Evolutionary conservation across 1,140 invertebrate genomes (phyloP).

Genomic region (Drosophila dunni): DNA sequence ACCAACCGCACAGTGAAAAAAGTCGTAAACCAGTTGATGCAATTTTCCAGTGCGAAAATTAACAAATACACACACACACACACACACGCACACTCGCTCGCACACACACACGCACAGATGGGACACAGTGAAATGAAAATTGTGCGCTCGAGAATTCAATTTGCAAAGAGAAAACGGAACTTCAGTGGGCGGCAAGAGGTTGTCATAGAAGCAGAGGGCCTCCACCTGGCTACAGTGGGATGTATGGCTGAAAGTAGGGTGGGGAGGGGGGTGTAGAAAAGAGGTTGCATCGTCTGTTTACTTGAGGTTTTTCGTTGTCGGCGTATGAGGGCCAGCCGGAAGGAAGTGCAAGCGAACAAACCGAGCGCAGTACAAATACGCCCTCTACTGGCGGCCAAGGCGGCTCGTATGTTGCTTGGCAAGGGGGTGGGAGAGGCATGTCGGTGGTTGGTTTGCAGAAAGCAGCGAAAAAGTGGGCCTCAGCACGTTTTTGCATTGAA

Average conservation of each 20-base stretch:
- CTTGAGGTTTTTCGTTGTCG: slow-evolving; percentile 66
- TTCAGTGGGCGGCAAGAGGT: background rate
- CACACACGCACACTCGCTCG: slow-evolving; percentile 29
- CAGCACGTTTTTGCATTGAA: slow-evolving; percentile 46
- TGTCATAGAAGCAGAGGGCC: background rate
- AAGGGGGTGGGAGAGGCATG: background rate
- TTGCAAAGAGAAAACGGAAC: slow-evolving; percentile 63
- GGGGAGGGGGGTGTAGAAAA: too few species aligned
- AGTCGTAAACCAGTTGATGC: slow-evolving; percentile 69
- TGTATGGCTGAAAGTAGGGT: background rate
- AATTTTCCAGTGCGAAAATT: slow-evolving; percentile 79
- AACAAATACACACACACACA: slow-evolving; percentile 65
- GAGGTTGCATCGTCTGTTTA: slow-evolving; percentile 62
- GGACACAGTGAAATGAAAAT: slow-evolving; percentile 57
- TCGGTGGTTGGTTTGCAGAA: slow-evolving; percentile 7
- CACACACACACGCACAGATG: slow-evolving; percentile 52
- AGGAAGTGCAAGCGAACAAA: slow-evolving; percentile 80
- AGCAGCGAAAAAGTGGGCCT: slow-evolving; percentile 30
- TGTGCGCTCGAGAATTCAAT: slow-evolving; percentile 76
- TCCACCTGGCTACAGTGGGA: background rate
- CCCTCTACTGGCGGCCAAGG: slow-evolving; percentile 20
- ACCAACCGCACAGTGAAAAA: slow-evolving; percentile 20
- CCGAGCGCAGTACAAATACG: slow-evolving; percentile 69
- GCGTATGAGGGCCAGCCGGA: slow-evolving; percentile 60
- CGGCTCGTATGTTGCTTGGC: too few species aligned